A percentile compares a stretch with the other conserved stretches of the same genome.
phyloP scores from a whole-genome alignment of 1,140 invertebrate genomes.

The fruit fly (Drosophila melanogaster) region DNA sequence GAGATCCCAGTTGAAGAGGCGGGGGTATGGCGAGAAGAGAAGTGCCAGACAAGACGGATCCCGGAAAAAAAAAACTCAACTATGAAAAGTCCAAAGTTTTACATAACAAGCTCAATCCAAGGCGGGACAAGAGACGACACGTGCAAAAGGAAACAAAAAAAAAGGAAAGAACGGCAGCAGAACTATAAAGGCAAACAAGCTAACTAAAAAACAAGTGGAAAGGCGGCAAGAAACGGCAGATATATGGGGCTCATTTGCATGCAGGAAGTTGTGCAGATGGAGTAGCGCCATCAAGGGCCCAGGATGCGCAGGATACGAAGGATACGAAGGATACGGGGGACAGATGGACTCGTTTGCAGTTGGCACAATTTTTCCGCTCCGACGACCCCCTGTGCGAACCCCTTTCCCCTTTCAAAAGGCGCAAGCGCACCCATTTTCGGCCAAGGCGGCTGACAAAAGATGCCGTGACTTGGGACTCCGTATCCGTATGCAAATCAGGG shows the following conservation, averaged over 20 bases:
- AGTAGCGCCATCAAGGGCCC: not conserved
- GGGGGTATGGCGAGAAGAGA: too few species aligned
- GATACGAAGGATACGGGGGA: constrained; percentile 7
- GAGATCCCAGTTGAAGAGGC: not conserved
- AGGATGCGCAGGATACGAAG: constrained; percentile 2
- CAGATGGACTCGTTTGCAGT: constrained; percentile 55
- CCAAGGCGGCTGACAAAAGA: constrained; percentile 9
- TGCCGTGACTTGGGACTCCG: constrained; percentile 22
- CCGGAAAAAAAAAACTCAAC: constrained; percentile 11
- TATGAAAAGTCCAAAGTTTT: constrained; percentile 56
- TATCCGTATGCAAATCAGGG: constrained; percentile 61
- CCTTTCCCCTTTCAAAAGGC: constrained; percentile 31
- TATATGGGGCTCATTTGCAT: constrained; percentile 77
- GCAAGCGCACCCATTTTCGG: constrained; percentile 47
- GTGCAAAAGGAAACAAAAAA: constrained; percentile 5
- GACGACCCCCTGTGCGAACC: constrained; percentile 3
- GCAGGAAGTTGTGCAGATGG: constrained; percentile 41
- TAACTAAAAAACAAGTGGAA: constrained; percentile 23
- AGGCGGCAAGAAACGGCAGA: constrained; percentile 30
- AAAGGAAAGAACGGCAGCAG: not conserved
- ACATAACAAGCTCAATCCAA: constrained; percentile 64
- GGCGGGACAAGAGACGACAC: constrained; percentile 45
- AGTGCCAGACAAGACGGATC: not conserved
- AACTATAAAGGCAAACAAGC: constrained; percentile 8
- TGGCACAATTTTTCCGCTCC: constrained; percentile 43